Percentiles rank a stretch among this genome's conserved stretches.
phyloP scores from a whole-genome alignment of 2,888 invertebrate genomes.

The Campopleginae sp. region DNA sequence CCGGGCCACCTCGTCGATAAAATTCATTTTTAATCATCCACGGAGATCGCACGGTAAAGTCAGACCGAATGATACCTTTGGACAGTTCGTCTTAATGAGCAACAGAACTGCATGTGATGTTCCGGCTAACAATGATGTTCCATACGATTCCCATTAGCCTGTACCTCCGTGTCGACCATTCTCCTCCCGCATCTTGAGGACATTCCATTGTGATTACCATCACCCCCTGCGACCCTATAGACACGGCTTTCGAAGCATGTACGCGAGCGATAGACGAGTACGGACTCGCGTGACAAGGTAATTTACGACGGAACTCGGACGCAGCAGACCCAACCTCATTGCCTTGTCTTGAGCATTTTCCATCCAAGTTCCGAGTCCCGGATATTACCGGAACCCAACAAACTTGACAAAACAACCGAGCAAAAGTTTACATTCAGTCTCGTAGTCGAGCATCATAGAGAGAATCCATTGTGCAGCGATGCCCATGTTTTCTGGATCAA shows the following conservation, averaged over 20 bases:
- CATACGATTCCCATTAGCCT: slow-evolving; percentile 66
- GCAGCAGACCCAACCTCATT: slow-evolving; percentile 5
- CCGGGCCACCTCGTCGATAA: no score
- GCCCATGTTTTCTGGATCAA: not conserved
- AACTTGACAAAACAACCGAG: slow-evolving; percentile 14
- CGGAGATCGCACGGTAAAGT: no score
- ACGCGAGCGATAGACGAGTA: slow-evolving; percentile 39
- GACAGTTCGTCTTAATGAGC: slow-evolving; percentile 2
- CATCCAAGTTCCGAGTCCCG: slow-evolving; percentile 25
- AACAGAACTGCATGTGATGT: not conserved
- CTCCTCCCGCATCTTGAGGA: slow-evolving; percentile 35
- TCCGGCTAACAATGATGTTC: slow-evolving; percentile 37
- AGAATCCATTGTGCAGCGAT: not conserved
- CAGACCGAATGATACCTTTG: not conserved
- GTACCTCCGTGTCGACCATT: slow-evolving; percentile 7
- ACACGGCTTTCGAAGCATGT: slow-evolving; percentile 19
- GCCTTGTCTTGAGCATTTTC: slow-evolving; percentile 19
- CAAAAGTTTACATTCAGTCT: not conserved
- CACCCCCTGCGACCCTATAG: slow-evolving; percentile 2
- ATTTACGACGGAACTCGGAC: slow-evolving; percentile 44
- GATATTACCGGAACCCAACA: not conserved
- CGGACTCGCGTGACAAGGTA: slow-evolving; percentile 22
- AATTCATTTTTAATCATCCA: not conserved
- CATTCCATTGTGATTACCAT: slow-evolving; percentile 50
- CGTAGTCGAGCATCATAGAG: not conserved